Conservation (phyloP, 1,140 invertebrate genomes). For the Batillaria attramentaria region DNA sequence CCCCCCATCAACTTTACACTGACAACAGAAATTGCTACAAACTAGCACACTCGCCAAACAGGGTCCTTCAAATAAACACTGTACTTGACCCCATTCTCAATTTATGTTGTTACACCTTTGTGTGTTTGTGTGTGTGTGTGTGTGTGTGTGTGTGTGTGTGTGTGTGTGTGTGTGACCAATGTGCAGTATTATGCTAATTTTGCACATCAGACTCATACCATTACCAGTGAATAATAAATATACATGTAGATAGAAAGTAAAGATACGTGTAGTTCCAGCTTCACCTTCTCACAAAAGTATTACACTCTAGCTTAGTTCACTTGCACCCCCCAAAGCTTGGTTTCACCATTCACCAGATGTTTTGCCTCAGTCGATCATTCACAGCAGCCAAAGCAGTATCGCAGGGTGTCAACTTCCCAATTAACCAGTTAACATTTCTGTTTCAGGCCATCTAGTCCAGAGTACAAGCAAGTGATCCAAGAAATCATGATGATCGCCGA, state of each 20-base stretch:
- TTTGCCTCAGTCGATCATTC: too few relatives aligned
- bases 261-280: neutral
- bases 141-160: neutral
- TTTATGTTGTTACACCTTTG: neutral
- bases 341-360: too few relatives aligned
- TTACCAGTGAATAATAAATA: neutral
- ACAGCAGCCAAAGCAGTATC: too few relatives aligned
- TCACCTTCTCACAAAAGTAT: neutral
- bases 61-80: neutral
- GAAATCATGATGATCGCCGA: slow-evolving; percentile 56
- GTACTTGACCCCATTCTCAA: neutral
- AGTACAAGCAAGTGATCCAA: slow-evolving; percentile 65
- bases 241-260: neutral
- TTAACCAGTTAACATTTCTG: too few relatives aligned
- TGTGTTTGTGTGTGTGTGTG: neutral
- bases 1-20: too few relatives aligned
- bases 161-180: neutral
- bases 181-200: too few relatives aligned
- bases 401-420: too few relatives aligned
- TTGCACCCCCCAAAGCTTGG: neutral
- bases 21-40: too few relatives aligned
- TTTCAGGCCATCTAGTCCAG: slow-evolving; percentile 53
- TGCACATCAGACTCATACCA: too few relatives aligned
- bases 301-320: neutral
- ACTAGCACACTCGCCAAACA: neutral